Percentiles rank a stretch among this genome's conserved stretches.
phyloP scores from a whole-genome alignment of 2,888 invertebrate species.

The Coecobrya sp. region DNA sequence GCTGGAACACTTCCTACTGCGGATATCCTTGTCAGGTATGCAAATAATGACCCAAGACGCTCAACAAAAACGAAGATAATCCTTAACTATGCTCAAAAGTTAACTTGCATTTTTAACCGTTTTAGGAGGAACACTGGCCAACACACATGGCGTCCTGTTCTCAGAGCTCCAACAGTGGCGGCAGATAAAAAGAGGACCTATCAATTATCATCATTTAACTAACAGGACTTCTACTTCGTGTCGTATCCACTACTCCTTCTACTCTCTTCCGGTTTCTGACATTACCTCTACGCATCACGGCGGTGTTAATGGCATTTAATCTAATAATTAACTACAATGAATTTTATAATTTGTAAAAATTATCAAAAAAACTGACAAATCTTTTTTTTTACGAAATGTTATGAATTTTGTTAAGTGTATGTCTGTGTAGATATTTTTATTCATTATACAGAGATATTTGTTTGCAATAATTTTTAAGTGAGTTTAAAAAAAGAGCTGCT shows the following conservation, averaged over 20 bases:
- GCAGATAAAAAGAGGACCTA: slow-evolving; percentile 52
- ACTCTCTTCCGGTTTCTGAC: slow-evolving; percentile 48
- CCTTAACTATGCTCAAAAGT: not conserved
- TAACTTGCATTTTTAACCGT: slow-evolving; percentile 7
- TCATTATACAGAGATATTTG: not conserved
- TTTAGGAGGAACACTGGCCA: slow-evolving; percentile 93
- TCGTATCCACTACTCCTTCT: not conserved
- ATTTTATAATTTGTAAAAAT: not conserved
- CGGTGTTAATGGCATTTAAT: slow-evolving; percentile 41
- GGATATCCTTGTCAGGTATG: slow-evolving; percentile 93
- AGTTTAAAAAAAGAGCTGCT: no score
- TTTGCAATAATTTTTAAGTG: no score
- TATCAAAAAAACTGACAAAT: slow-evolving; percentile 21
- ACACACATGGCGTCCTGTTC: slow-evolving; percentile 91
- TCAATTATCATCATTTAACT: slow-evolving; percentile 9
- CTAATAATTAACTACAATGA: not conserved
- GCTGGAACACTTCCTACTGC: slow-evolving; percentile 99
- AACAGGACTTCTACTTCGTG: not conserved
- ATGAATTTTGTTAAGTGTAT: not conserved
- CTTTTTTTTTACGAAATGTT: not conserved
- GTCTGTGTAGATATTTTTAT: not conserved
- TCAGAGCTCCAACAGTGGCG: slow-evolving; percentile 87
- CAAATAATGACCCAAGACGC: not conserved
- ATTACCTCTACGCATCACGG: not conserved
- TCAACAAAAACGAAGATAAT: not conserved